A percentile compares a stretch with the other conserved stretches of the same genome.
phyloP scores from a whole-genome alignment of 1,140 invertebrate species.

The Drosophila kanapiae region DNA sequence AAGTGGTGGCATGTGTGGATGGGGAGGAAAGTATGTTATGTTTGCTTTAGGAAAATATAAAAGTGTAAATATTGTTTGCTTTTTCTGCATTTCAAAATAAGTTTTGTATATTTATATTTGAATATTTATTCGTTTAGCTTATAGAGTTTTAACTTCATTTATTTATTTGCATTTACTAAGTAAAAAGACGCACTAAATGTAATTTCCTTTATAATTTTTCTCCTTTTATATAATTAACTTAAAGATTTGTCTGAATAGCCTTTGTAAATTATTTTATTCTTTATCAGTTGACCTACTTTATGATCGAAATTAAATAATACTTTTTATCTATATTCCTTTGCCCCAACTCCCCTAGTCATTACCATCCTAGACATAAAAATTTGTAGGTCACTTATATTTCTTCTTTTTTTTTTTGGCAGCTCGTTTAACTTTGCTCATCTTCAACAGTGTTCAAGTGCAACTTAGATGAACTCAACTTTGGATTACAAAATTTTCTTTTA shows the following conservation, averaged over 20 bases:
- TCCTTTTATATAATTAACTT: neutral
- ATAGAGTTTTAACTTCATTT: neutral
- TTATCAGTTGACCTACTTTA: neutral
- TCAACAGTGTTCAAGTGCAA: slow-evolving; percentile 45
- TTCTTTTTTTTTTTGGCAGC: slow-evolving; percentile 1
- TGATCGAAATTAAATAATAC: neutral
- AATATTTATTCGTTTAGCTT: neutral
- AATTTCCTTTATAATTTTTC: neutral
- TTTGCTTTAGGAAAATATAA: neutral
- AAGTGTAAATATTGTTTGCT: neutral
- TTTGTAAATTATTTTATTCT: neutral
- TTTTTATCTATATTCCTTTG: neutral
- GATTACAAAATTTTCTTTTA: slow-evolving; percentile 16
- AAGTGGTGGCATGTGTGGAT: neutral
- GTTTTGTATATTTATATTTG: too few relatives aligned
- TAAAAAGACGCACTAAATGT: neutral
- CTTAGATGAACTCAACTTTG: slow-evolving; percentile 50
- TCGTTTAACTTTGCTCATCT: slow-evolving; percentile 42
- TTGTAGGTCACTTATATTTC: slow-evolving; percentile 6
- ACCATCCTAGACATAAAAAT: neutral
- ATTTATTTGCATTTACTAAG: neutral
- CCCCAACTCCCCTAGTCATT: neutral
- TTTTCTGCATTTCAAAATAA: neutral
- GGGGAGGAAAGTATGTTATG: neutral
- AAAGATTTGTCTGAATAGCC: neutral